Percentiles rank a stretch among this genome's conserved stretches.
phyloP scores from a whole-genome alignment of 1,140 invertebrate species.

The Drosophila takahashii region DNA sequence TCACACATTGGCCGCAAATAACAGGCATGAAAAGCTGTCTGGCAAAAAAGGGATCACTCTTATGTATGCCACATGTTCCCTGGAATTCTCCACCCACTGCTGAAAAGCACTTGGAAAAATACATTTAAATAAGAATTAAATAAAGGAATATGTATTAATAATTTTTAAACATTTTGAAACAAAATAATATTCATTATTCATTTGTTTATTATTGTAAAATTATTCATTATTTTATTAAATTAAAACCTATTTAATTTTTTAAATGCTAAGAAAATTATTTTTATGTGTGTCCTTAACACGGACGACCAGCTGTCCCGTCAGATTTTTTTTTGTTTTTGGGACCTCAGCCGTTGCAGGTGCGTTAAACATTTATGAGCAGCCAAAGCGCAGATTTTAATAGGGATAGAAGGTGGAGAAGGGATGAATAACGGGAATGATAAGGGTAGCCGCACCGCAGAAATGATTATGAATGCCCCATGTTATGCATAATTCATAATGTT shows the following conservation, averaged over 20 bases:
- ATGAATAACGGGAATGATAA: not conserved
- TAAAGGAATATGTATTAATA: not conserved
- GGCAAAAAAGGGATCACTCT: conserved; percentile 38
- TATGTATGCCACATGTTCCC: conserved; percentile 43
- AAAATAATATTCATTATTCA: too few relatives aligned
- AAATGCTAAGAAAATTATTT: not conserved
- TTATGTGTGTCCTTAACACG: conserved; percentile 1
- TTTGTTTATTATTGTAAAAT: too few relatives aligned
- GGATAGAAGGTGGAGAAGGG: not conserved
- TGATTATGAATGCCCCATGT: conserved; percentile 67
- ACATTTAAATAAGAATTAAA: not conserved
- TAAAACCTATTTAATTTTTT: not conserved
- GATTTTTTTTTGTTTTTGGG: conserved; percentile 16
- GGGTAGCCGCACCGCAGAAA: conserved; percentile 53
- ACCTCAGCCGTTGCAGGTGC: conserved; percentile 61
- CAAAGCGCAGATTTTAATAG: conserved; percentile 47
- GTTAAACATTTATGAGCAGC: conserved; percentile 78
- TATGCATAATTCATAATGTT: conserved; percentile 80
- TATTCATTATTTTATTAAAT: too few relatives aligned
- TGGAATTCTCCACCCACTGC: conserved; percentile 13
- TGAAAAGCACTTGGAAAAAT: conserved; percentile 12
- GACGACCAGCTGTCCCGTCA: conserved; percentile 12
- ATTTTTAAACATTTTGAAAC: not conserved
- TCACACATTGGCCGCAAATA: conserved; percentile 34
- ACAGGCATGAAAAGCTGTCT: conserved; percentile 31